phyloP scores from a whole-genome alignment of 2,888 invertebrate genomes.

The Drosophila anceps region DNA sequence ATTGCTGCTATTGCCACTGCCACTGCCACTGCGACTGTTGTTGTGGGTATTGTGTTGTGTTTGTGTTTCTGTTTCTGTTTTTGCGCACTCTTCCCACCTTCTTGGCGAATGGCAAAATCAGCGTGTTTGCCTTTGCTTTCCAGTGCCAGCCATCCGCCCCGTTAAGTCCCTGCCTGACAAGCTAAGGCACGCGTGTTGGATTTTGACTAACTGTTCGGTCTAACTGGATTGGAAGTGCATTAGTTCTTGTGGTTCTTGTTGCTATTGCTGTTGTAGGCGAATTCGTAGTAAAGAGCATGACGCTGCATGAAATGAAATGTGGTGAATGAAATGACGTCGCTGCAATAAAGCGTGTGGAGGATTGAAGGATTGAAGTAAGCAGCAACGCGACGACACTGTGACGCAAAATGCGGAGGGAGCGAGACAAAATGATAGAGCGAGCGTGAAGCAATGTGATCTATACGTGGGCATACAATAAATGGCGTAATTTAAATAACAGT shows the following conservation, averaged over 20 bases:
- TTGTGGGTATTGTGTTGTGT: slow-evolving; percentile 24
- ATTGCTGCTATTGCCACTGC: slow-evolving; percentile 1
- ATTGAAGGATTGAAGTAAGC: background rate
- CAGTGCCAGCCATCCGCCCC: slow-evolving; percentile 29
- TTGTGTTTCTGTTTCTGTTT: slow-evolving; percentile 60
- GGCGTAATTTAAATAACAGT: slow-evolving; percentile 5
- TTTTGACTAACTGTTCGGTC: slow-evolving; percentile 57
- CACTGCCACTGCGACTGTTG: slow-evolving; percentile 12
- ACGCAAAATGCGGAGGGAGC: slow-evolving; percentile 5
- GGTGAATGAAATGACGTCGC: slow-evolving; percentile 78
- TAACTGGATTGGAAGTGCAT: slow-evolving; percentile 74
- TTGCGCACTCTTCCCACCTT: slow-evolving; percentile 51
- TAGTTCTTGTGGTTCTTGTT: slow-evolving; percentile 41
- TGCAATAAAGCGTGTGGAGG: slow-evolving; percentile 19
- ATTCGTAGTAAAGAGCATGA: slow-evolving; percentile 74
- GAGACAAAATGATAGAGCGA: background rate
- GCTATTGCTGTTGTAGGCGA: slow-evolving; percentile 31
- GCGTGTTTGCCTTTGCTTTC: slow-evolving; percentile 78
- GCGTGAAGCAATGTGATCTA: slow-evolving; percentile 9
- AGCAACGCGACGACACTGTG: background rate
- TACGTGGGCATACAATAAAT: slow-evolving; percentile 1
- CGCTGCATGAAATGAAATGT: slow-evolving; percentile 58
- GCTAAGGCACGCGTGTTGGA: slow-evolving; percentile 70
- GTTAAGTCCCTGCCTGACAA: background rate
- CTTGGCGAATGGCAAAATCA: slow-evolving; percentile 66